These are phyloP conservation scores for Drosophila miranda DNA, from an alignment of 1,140 invertebrate genomes.

Conservation along the genomic window DNA sequence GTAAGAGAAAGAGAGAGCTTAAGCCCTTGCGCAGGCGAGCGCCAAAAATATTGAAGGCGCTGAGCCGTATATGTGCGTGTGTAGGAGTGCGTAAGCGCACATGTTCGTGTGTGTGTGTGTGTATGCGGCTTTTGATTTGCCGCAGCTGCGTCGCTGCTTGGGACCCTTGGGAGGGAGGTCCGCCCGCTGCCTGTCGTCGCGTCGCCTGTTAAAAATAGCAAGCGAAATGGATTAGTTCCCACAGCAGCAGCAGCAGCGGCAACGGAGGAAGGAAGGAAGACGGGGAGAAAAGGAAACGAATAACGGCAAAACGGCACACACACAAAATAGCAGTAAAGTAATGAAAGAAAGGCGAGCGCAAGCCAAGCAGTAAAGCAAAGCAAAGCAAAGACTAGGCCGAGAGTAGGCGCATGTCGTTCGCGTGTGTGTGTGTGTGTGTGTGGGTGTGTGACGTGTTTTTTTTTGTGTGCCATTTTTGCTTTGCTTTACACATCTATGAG, in stretches of 20 bases:
- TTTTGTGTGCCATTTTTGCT: conserved; percentile 34
- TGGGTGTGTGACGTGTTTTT: conserved; percentile 30
- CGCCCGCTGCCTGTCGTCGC: conserved; percentile 37
- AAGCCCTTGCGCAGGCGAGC: conserved; percentile 47
- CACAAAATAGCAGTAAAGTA: conserved; percentile 15
- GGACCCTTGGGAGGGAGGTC: conserved; percentile 32
- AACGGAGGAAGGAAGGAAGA: conserved; percentile 17
- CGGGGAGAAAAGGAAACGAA: conserved; percentile 38
- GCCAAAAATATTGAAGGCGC: conserved; percentile 46
- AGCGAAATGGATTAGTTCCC: conserved; percentile 73
- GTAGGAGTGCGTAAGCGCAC: neutral
- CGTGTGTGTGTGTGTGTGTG: conserved; percentile 13
- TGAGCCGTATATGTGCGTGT: conserved; percentile 37
- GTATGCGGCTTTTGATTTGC: too few species aligned
- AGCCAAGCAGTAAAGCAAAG: conserved; percentile 1
- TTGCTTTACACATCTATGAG: conserved; percentile 34
- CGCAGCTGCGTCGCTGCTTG: conserved; percentile 36
- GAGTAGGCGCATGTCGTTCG: conserved; percentile 5
- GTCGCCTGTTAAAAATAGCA: conserved; percentile 74
- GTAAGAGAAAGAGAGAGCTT: conserved; percentile 23
- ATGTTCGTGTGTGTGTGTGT: conserved; percentile 23
- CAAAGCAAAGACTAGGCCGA: conserved; percentile 11
- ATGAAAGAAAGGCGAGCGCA: too few species aligned
- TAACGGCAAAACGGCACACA: conserved; percentile 34
- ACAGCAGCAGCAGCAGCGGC: conserved; percentile 14